Evolutionary conservation across 1,140 invertebrate genomes (phyloP), one percentile per base, ranked within the genome.

Genomic region (Drosophila arawakana): DNA sequence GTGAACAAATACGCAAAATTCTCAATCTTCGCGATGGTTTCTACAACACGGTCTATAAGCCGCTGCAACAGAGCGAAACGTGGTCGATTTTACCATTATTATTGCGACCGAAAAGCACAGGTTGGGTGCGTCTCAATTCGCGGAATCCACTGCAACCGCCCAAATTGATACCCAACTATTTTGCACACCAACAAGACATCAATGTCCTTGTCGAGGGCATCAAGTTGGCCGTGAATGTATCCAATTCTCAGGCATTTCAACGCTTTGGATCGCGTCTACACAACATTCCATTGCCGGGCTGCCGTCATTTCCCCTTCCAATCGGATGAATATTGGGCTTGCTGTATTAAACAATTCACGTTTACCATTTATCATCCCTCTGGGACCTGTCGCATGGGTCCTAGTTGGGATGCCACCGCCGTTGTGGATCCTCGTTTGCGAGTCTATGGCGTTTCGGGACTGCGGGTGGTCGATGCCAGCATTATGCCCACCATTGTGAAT

Each of bases 101-200:
- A 1, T 91, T 98, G 35, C 93, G 97, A 4, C 97, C 98, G 0
- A 96, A 95, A 83, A 98, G 97, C 86, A 94, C 94, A 0, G 98
- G 98, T 0, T 95, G 95, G 94, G 93, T 98, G 5, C 94, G 95
- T n/a, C 85, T 98, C 1, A 95, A 95, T 66, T 97, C 95, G 37
- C 94, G 93, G 30, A 96, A 99, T 93, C 98, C 98, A 0, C 94
- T 95, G 8, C 94, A 96, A 2, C 94, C 96, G 79, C 98, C 98
- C 0, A 94, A 96, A 3, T 96, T 99, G n/a, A 96, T 97, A 91
- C 97, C 98, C 0, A 98, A 98, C 81, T 98, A 98, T 81, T 97
- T 98, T 82, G 95, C 96, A 0, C 95, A 97, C 74, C 95, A 95
- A 68, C 95, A 96, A 78, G 97, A 98, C 74, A 94, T 97, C 10